These are phyloP conservation scores for Stigmatopora argus DNA, from an alignment of 2,113 vertebrate species.

Conservation along the genomic window DNA sequence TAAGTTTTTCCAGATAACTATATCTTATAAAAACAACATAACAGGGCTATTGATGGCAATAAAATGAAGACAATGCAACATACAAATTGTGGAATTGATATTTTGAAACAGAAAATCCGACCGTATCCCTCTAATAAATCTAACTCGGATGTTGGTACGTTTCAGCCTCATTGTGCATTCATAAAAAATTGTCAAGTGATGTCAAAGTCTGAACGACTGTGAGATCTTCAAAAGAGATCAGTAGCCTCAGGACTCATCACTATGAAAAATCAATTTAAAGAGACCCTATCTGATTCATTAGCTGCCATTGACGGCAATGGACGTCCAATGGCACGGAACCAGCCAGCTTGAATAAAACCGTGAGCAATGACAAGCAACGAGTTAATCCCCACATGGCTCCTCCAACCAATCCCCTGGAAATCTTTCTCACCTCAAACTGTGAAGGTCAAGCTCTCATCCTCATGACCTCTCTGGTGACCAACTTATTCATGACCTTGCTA, in stretches of 20 bases:
- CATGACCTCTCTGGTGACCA: conserved; percentile 1
- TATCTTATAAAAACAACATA: no score
- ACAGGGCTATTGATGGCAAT: neutral
- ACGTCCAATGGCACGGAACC: no score
- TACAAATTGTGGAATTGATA: neutral
- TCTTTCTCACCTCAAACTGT: conserved; percentile 63
- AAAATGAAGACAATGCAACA: no score
- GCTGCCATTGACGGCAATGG: no score
- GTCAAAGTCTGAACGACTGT: neutral
- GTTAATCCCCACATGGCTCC: conserved; percentile 25
- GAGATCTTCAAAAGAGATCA: no score
- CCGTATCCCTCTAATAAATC: neutral
- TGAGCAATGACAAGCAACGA: neutral
- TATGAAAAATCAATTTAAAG: neutral
- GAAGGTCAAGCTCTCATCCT: conserved; percentile 29
- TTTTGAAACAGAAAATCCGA: neutral
- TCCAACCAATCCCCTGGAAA: conserved; percentile 53
- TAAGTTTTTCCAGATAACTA: no score
- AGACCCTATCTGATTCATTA: no score
- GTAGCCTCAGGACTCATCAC: neutral
- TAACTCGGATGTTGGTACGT: neutral
- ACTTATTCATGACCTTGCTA: no score
- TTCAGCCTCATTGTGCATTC: neutral
- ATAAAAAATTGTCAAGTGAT: neutral
- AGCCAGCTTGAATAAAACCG: no score